Percentiles rank a stretch among this genome's conserved stretches.
phyloP scores from a whole-genome alignment of 2,888 invertebrate species.

The Drosophila maculinotata region DNA sequence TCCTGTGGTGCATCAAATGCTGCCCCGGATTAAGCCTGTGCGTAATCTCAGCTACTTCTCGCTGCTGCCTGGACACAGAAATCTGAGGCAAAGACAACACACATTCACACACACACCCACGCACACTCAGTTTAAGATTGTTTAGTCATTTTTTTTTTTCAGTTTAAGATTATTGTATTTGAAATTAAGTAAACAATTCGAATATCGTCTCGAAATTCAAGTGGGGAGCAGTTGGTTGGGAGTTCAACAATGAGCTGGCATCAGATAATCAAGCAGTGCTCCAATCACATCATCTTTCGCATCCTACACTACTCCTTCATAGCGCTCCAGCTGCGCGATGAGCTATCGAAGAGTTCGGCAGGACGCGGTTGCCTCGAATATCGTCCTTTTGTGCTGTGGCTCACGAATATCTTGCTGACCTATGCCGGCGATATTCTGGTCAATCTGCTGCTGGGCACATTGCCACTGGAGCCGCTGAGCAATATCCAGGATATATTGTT shows the following conservation, averaged over 20 bases:
- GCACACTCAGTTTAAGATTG: slow-evolving; percentile 23
- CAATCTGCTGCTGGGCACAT: slow-evolving; percentile 56
- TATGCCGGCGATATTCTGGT: slow-evolving; percentile 67
- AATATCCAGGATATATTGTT: slow-evolving; percentile 53
- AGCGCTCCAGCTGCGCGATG: slow-evolving; percentile 64
- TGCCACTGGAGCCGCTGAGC: slow-evolving; percentile 64
- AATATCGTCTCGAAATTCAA: slow-evolving; percentile 56
- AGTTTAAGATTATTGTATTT: slow-evolving; percentile 19
- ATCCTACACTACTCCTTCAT: slow-evolving; percentile 57
- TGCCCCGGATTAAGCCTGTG: slow-evolving; percentile 67
- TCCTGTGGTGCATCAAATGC: slow-evolving; percentile 66
- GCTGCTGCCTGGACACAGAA: slow-evolving; percentile 44
- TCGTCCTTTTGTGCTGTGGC: slow-evolving; percentile 63
- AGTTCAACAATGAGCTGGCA: slow-evolving; percentile 37
- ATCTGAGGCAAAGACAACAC: slow-evolving; percentile 12
- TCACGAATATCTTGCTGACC: slow-evolving; percentile 54
- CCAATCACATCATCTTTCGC: slow-evolving; percentile 63
- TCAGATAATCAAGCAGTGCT: slow-evolving; percentile 46
- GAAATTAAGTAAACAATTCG: slow-evolving; percentile 38
- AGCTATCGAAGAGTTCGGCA: slow-evolving; percentile 25
- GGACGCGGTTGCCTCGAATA: slow-evolving; percentile 24
- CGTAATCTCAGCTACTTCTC: slow-evolving; percentile 61
- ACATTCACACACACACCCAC: slow-evolving; percentile 7
- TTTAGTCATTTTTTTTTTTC: too few species aligned
- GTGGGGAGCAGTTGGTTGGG: slow-evolving; percentile 16